Conservation (phyloP, 2,797 vertebrate species). For the Typhlichthys eigenmanni region DNA sequence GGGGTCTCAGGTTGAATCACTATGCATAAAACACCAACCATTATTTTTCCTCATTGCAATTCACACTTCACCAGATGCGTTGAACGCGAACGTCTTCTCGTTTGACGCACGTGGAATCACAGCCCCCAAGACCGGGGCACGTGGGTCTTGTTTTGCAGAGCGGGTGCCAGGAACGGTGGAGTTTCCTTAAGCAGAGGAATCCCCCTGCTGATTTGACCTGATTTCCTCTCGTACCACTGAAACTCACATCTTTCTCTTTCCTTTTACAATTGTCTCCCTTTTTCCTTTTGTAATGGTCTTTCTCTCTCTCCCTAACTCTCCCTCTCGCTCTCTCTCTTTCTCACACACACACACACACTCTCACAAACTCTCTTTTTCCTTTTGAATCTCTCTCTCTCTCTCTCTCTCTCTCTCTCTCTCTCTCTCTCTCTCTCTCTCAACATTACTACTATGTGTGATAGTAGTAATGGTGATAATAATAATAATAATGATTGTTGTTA, state of each 20-base stretch:
- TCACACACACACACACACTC: constrained; percentile 16
- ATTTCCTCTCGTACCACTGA: constrained; percentile 29
- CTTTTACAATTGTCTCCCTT: background rate
- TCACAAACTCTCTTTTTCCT: no score
- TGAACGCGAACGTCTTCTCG: no score
- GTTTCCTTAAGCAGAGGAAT: constrained; percentile 68
- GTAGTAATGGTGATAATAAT: no score
- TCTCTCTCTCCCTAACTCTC: constrained; percentile 6
- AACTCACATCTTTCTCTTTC: background rate
- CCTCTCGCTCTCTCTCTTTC: constrained; percentile 14
- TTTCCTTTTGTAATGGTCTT: background rate
- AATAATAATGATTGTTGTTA: no score
- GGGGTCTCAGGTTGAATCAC: no score
- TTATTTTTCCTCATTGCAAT: no score
- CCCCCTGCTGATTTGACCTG: constrained; percentile 47
- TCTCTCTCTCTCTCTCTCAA: no score
- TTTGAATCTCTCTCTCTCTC: no score
- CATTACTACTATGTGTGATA: no score
- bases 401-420: no score
- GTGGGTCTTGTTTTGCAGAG: constrained; percentile 32
- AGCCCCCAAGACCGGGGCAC: constrained; percentile 12
- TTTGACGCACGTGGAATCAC: constrained; percentile 14
- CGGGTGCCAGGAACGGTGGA: constrained; percentile 44
- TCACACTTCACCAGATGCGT: no score
- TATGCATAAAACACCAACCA: no score